Base-by-base conservation (phyloP, 2,797 vertebrate species). In the Anolis apletophallus region DNA sequence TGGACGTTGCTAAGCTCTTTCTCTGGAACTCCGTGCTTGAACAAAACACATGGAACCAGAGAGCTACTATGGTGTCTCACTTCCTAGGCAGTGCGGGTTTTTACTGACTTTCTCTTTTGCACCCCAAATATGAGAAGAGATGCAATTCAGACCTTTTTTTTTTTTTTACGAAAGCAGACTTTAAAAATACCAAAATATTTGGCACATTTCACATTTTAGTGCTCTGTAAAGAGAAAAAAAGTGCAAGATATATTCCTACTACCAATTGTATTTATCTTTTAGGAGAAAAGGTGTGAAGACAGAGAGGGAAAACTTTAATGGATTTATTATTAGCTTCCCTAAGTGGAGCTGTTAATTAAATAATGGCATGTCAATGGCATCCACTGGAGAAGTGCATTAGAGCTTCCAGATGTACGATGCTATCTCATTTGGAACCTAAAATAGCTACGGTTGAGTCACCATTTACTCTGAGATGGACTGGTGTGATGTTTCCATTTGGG, bases 401-500 rank as follows among this genome's bases (percentile, higher is more conserved):
- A 84, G 93, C 92, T 95, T 96, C 95, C 96, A 95, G 92, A 95
- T 92, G 94, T 91, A 92, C 92, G 95, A 92, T 92, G 93, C 85
- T 90, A 94, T 95, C 92, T 93, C 92, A 89, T 91, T 87, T 89
- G 0, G 90, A 91, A 91, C 89, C 91, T 67, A 92, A 95, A 93
- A 91, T 88, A 87, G 94, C 91, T 92, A 93, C 92, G 88, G 94
- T 93, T 46, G 93, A 94, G 94, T 91, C 92, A 85, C 88, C 87
- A 88, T 88, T 84, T 86, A 91, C 85, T 95, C 93, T 91, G 91
- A 92, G 93, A 93, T 59, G 91, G 92, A 90, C 57, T 93, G 95
- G 96, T 94, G 89, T 90, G 90, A 5, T 36, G 61, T 75, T 87
- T 59, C 52, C 81, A 85, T 13, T 46, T 93, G 94, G 92, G 93